Evolutionary conservation across 2,888 invertebrate genomes (phyloP).

Genomic region (Drosophila acutilabella): DNA sequence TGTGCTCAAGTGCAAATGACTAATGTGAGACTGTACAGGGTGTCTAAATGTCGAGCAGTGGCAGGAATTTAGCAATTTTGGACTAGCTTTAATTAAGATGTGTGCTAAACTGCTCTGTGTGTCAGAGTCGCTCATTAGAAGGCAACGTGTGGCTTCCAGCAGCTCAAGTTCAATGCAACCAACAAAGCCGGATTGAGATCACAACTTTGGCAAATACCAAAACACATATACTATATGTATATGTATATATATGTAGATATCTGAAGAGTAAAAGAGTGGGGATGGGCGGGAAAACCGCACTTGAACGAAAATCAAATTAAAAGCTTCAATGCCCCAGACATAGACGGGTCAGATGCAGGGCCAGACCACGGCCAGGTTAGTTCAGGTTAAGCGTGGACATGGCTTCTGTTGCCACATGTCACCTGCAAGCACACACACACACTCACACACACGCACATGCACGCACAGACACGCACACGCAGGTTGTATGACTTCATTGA

Average conservation of each 20-base stretch:
- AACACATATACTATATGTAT: conserved; percentile 13
- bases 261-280: conserved; percentile 8
- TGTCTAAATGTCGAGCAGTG: conserved; percentile 2
- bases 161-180: conserved; percentile 44
- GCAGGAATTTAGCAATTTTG: conserved; percentile 7
- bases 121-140: conserved; percentile 53
- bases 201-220: conserved; percentile 29
- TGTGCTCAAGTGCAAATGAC: background rate
- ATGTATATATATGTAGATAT: background rate
- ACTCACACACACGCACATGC: background rate
- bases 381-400: conserved; percentile 56
- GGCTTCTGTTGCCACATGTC: conserved; percentile 67
- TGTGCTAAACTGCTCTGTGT: conserved; percentile 5
- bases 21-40: conserved; percentile 6
- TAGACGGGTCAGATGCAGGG: conserved; percentile 46
- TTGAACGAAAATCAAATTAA: conserved; percentile 82
- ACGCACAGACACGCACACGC: conserved; percentile 43
- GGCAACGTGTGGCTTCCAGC: conserved; percentile 32
- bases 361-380: conserved; percentile 38
- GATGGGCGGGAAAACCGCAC: conserved; percentile 72
- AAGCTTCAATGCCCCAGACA: conserved; percentile 77
- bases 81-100: conserved; percentile 54
- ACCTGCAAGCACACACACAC: conserved; percentile 42
- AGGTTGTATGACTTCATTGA: conserved; percentile 77
- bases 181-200: conserved; percentile 53